Base-by-base conservation (phyloP, 1,140 invertebrate genomes). In the Brachionus koreanus region DNA sequence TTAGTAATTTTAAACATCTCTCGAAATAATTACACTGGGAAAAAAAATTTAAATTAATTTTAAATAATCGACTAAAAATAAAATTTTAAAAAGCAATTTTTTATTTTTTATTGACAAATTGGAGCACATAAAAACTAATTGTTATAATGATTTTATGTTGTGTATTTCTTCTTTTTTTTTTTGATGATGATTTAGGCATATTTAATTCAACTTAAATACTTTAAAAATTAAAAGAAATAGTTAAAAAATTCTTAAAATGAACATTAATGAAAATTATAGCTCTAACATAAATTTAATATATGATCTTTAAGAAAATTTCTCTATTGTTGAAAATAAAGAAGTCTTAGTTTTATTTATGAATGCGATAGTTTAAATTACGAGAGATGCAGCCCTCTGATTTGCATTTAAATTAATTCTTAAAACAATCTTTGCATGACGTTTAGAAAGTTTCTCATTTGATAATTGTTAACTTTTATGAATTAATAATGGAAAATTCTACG, bases 321-420 rank as follows among this genome's bases (percentile, higher is more conserved):
- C n/a, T 19, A 19, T 23, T 19, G 49, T 23, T 19, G 16, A 57
- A 9, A 57, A 23, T 57, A 57, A 57, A 2, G n/a, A 6, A 57
- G 19, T 5, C 49, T 57, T 13, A 33, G 13, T 65, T 33, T 65
- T 65, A 33, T 65, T 25, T 65, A 13, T 65, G 5, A 29, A 1
- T 65, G 25, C 25, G 10, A 35, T 37, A 33, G 12, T 65, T 69
- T 37, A 39, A 69, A 69, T 37, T 37, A 69, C 6, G 4, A 25
- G 2, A 63, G 12, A 63, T 25, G 29, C 4, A 16, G 5, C 33
- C 9, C 16, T 69, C 65, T 69, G 33, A 69, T 69, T 69, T 69
- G 65, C 65, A 69, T 69, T 69, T 69, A 69, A 69, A 69, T 69
- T 69, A 65, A 65, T 65, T 65, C 63, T 65, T 37, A 69, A 69